Evolutionary conservation across 2,113 vertebrate species (phyloP).

Genomic region (Zosterops borbonicus): DNA sequence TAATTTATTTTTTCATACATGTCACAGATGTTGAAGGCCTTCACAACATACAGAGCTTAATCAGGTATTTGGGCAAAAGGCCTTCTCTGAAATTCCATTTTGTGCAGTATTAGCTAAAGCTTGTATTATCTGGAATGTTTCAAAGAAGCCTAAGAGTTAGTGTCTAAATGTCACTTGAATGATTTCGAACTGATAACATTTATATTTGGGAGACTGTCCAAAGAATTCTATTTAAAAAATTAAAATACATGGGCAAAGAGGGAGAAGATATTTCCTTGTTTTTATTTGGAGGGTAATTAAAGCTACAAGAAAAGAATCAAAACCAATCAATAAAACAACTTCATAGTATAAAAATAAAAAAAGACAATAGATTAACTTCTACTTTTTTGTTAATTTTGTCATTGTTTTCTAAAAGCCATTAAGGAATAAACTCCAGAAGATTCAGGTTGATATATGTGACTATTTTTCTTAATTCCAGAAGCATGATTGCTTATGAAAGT

Average conservation of each 20-base stretch:
- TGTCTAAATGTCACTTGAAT: neutral
- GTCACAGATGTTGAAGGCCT: neutral
- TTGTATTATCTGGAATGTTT: neutral
- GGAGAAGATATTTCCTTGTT: neutral
- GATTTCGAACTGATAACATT: neutral
- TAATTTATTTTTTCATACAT: neutral
- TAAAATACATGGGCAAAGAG: neutral
- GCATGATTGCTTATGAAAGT: neutral
- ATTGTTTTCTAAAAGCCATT: neutral
- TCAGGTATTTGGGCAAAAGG: neutral
- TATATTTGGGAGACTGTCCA: neutral
- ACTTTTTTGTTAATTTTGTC: neutral
- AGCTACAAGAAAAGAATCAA: neutral
- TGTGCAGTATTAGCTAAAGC: neutral
- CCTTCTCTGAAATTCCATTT: neutral
- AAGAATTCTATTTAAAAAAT: neutral
- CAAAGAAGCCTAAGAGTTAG: neutral
- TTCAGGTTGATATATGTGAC: rapidly evolving
- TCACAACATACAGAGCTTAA: neutral
- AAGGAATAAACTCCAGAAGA: neutral
- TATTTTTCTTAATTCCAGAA: neutral
- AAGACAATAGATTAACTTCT: neutral
- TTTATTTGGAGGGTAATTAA: neutral
- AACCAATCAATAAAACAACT: neutral
- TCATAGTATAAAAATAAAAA: neutral